Conservation (phyloP, 2,113 vertebrate species). For the Megaceryle torquata region DNA sequence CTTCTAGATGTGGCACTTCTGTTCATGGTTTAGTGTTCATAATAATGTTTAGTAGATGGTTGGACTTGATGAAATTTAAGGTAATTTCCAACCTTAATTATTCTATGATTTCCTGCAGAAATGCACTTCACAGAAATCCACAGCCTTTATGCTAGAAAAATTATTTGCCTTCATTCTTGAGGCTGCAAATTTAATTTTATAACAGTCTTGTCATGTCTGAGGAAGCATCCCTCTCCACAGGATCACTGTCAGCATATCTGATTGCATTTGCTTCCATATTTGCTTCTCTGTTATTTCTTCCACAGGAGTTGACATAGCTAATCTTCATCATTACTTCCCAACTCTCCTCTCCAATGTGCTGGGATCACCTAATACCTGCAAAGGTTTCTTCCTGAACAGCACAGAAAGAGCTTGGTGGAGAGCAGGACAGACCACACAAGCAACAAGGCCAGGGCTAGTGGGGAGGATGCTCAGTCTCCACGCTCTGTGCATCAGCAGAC, state of each 20-base stretch:
- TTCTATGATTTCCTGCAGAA: not conserved
- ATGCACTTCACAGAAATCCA: not conserved
- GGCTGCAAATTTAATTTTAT: not conserved
- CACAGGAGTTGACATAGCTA: accelerated
- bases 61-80: no score
- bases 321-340: not conserved
- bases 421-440: not conserved
- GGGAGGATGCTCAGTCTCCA: no score
- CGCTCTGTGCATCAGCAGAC: not conserved
- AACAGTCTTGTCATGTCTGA: not conserved
- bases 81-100: no score
- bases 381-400: not conserved
- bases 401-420: not conserved
- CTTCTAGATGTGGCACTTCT: no score
- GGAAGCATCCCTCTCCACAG: not conserved
- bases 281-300: not conserved
- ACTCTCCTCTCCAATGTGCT: no score
- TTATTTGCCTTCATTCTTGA: not conserved
- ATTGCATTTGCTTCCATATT: not conserved
- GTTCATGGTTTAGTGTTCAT: no score
- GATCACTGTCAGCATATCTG: not conserved
- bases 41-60: no score
- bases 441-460: not conserved
- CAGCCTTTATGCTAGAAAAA: not conserved
- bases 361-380: not conserved